Percentiles rank a stretch among this genome's conserved stretches.
Conservation (phyloP, 2,797 vertebrate genomes). For the Threskiornis aethiopicus region DNA sequence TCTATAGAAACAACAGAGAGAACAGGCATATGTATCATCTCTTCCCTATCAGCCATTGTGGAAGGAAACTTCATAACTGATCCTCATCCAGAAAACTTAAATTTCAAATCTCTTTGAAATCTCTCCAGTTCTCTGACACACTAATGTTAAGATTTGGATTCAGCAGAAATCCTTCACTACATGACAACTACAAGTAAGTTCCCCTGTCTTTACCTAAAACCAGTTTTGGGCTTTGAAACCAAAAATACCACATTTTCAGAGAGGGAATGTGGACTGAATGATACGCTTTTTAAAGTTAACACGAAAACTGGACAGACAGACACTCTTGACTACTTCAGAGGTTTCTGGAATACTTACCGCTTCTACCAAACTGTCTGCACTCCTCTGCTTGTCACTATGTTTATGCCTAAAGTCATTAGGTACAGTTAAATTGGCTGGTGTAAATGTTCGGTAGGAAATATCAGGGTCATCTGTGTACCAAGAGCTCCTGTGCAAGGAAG, state of each 20-base stretch:
- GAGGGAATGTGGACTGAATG: accelerated
- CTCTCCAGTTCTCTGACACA: background rate
- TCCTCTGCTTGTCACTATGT: conserved; percentile 95
- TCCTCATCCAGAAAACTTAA: background rate
- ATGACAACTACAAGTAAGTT: accelerated
- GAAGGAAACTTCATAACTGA: background rate
- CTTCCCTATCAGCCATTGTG: background rate
- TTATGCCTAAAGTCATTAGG: conserved; percentile 90
- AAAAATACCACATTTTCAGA: background rate
- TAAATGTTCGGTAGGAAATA: conserved; percentile 89
- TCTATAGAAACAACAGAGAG: background rate
- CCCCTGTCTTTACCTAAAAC: background rate
- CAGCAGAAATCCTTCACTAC: background rate
- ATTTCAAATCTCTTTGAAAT: background rate
- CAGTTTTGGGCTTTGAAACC: background rate
- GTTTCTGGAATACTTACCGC: conserved; percentile 82
- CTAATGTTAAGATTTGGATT: background rate
- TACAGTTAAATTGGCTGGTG: conserved; percentile 90
- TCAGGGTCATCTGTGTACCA: conserved; percentile 97
- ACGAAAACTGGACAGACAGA: background rate
- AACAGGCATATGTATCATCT: background rate
- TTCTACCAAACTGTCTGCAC: conserved; percentile 95
- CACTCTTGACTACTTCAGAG: too few species aligned
- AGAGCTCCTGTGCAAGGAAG: conserved; percentile 91
- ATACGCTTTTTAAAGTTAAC: background rate